These are phyloP conservation scores for Silurus aristotelis DNA, from an alignment of 2,797 vertebrate genomes.

Conservation along the genomic window DNA sequence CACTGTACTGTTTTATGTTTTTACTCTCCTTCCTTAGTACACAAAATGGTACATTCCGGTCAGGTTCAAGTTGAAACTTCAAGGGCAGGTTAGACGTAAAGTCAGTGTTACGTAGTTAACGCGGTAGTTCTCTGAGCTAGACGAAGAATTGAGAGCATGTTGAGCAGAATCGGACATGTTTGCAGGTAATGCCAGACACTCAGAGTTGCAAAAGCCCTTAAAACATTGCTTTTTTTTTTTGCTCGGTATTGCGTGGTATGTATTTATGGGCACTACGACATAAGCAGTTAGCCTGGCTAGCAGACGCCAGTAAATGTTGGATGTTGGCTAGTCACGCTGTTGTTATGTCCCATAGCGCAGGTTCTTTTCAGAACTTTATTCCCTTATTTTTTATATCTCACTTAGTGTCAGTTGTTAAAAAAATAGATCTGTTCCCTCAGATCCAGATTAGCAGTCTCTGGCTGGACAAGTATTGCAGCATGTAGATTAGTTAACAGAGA, in stretches of 20 bases:
- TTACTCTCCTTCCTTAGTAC: slow-evolving; percentile 39
- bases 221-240: not conserved
- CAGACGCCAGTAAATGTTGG: not conserved
- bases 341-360: not conserved
- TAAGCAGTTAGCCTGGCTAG: slow-evolving; percentile 29
- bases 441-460: not conserved
- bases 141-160: slow-evolving; percentile 63
- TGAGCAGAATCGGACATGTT: slow-evolving; percentile 70
- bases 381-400: not conserved
- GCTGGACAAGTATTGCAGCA: not conserved
- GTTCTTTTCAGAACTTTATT: not conserved
- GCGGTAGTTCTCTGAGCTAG: not conserved
- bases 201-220: not conserved
- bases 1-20: rapidly evolving
- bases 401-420: not conserved
- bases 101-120: not conserved
- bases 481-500: not conserved
- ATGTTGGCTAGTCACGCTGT: not conserved
- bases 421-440: not conserved
- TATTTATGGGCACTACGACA: not conserved
- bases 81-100: slow-evolving; percentile 68
- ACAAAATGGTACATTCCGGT: slow-evolving; percentile 64
- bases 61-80: slow-evolving; percentile 67
- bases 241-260: not conserved
- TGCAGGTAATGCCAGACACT: slow-evolving; percentile 72